Evolutionary conservation across 2,888 invertebrate genomes (phyloP).

Genomic region (Drosophila subsilvestris): DNA sequence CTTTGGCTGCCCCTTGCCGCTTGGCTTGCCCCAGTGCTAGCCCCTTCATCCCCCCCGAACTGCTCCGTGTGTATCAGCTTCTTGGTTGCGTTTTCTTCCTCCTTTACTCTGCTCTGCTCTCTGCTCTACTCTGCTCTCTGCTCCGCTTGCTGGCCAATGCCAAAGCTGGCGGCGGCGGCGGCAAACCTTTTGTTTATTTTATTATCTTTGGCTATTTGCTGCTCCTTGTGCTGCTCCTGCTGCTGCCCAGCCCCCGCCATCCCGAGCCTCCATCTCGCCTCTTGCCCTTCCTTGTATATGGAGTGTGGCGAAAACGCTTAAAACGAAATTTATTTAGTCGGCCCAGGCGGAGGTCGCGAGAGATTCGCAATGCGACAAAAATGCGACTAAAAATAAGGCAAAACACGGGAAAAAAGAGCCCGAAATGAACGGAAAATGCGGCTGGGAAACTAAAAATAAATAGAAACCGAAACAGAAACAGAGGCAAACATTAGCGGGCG

Average conservation of each 20-base stretch:
- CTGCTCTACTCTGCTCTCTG: slow-evolving; percentile 30
- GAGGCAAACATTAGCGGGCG: slow-evolving; percentile 23
- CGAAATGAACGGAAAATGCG: slow-evolving; percentile 27
- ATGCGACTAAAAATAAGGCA: slow-evolving; percentile 72
- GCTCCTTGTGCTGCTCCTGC: slow-evolving; percentile 40
- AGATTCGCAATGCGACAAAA: slow-evolving; percentile 80
- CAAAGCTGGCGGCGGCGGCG: slow-evolving; percentile 44
- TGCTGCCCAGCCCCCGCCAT: slow-evolving; percentile 14
- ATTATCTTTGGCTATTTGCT: slow-evolving; percentile 76
- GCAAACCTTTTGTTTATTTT: slow-evolving; percentile 78
- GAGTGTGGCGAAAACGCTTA: slow-evolving; percentile 81
- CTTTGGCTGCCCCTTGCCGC: slow-evolving; percentile 41
- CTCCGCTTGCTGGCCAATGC: slow-evolving; percentile 43
- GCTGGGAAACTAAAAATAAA: slow-evolving; percentile 59
- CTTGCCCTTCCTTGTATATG: slow-evolving; percentile 71
- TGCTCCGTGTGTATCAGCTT: slow-evolving; percentile 46
- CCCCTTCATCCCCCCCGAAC: not conserved
- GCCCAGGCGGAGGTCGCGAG: slow-evolving; percentile 54
- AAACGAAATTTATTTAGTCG: slow-evolving; percentile 81
- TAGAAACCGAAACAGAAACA: slow-evolving; percentile 55
- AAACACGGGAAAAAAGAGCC: slow-evolving; percentile 44
- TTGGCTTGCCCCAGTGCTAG: slow-evolving; percentile 16
- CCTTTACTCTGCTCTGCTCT: slow-evolving; percentile 34
- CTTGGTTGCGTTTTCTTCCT: slow-evolving; percentile 63
- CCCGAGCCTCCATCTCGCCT: slow-evolving; percentile 13